These are phyloP conservation scores for Pseudoips prasinana DNA, from an alignment of 2,888 invertebrate genomes.

Conservation along the genomic window DNA sequence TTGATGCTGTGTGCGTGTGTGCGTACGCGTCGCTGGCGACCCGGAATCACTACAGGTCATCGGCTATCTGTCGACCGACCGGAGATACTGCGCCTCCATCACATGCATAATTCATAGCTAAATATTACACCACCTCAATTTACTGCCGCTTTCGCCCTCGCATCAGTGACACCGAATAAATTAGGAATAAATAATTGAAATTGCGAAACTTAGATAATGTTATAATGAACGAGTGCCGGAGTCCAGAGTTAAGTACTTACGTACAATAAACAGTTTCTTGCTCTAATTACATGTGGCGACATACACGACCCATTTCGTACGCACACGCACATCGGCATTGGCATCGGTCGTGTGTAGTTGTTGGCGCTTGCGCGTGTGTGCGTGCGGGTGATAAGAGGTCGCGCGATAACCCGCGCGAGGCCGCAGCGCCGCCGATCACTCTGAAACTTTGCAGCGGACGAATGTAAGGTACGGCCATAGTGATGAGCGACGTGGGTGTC, in stretches of 20 bases:
- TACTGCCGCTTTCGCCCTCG: conserved; percentile 1
- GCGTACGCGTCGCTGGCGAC: background rate
- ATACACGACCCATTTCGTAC: conserved; percentile 48
- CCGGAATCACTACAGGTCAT: conserved; percentile 5
- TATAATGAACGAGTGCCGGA: conserved; percentile 9
- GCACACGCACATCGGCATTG: conserved; percentile 16
- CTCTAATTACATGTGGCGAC: conserved; percentile 54
- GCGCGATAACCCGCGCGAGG: conserved; percentile 53
- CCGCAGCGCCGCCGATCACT: conserved; percentile 21
- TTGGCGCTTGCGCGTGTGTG: conserved; percentile 23
- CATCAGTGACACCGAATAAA: conserved; percentile 5
- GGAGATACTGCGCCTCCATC: conserved; percentile 1
- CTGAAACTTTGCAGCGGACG: conserved; percentile 9
- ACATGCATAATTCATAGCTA: conserved; percentile 3
- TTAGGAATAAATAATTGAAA: conserved; percentile 11
- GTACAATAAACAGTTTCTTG: conserved; percentile 51
- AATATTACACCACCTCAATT: background rate
- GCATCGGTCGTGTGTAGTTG: background rate
- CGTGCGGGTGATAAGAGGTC: conserved; percentile 55
- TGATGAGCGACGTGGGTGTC: background rate
- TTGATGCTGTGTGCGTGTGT: conserved; percentile 4
- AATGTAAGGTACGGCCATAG: background rate
- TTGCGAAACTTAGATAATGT: conserved; percentile 7
- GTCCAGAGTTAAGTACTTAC: conserved; percentile 9
- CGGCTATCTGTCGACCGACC: conserved; percentile 8